These are phyloP conservation scores for Acanthurus tractus DNA, from an alignment of 2,797 vertebrate species.

Conservation along the genomic window DNA sequence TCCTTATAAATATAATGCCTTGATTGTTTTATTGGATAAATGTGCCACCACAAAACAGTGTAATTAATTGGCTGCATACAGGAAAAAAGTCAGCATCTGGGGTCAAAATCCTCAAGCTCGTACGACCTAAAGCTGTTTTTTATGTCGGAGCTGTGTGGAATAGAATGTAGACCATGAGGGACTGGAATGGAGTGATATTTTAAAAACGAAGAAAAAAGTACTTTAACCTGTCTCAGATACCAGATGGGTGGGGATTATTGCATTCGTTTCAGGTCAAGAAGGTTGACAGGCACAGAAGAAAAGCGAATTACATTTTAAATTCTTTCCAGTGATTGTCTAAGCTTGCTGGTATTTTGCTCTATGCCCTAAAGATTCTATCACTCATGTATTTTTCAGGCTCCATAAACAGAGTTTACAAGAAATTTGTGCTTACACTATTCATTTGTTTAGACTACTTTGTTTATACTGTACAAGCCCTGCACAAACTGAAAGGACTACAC, in stretches of 20 bases:
- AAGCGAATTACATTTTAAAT: conserved; percentile 48
- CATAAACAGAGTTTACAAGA: not conserved
- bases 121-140: not conserved
- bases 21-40: conserved; percentile 59
- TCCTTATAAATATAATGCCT: conserved; percentile 37
- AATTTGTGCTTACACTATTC: not conserved
- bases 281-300: conserved; percentile 35
- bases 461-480: no score
- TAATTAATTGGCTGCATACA: not conserved
- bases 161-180: not conserved
- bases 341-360: not conserved
- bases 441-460: no score
- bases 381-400: not conserved
- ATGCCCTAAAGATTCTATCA: conserved; percentile 4
- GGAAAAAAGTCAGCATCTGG: conserved; percentile 15
- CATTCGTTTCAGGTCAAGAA: conserved; percentile 48
- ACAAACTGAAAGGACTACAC: no score
- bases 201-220: conserved; percentile 19
- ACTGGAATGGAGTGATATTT: conserved; percentile 1
- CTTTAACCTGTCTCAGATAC: conserved; percentile 42
- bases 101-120: conserved; percentile 8
- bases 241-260: conserved; percentile 59
- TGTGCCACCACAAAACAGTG: conserved; percentile 19
- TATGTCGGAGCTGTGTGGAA: not conserved
- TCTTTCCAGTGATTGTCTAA: conserved; percentile 28